phyloP scores from a whole-genome alignment of 2,113 vertebrate species.

The Carollia perspicillata region DNA sequence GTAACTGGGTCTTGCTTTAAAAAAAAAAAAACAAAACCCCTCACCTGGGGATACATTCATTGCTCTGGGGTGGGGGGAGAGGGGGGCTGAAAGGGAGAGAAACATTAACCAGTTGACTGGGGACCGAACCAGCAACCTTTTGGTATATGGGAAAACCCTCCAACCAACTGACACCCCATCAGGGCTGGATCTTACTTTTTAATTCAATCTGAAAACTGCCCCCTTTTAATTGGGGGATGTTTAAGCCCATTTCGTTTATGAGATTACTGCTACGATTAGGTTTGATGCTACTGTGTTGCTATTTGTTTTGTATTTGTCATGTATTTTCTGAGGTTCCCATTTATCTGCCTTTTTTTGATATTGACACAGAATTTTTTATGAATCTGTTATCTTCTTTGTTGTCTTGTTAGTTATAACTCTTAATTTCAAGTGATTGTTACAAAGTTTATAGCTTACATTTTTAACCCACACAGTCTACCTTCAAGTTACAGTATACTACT shows the following conservation, averaged over 20 bases:
- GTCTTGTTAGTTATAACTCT: background rate
- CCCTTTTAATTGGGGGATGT: background rate
- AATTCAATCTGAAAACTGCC: background rate
- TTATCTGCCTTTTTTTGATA: background rate
- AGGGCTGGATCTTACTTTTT: background rate
- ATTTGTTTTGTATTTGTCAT: background rate
- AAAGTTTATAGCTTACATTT: background rate
- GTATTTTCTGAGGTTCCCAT: background rate
- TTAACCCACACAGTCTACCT: background rate
- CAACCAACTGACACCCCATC: too few species aligned
- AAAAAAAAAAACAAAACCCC: too few species aligned
- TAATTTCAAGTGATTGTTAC: background rate
- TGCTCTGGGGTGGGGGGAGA: too few species aligned
- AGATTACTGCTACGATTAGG: background rate
- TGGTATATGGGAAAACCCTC: too few species aligned
- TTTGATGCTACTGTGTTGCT: background rate
- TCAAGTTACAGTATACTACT: background rate
- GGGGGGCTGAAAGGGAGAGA: too few species aligned
- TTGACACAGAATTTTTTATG: background rate
- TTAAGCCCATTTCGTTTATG: background rate
- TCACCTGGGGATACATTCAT: too few species aligned
- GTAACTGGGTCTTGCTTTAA: background rate
- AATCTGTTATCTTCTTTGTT: background rate
- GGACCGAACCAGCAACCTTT: too few species aligned
- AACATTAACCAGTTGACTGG: too few species aligned